Percentiles rank a stretch among this genome's conserved stretches.
phyloP scores from a whole-genome alignment of 2,888 invertebrate genomes.

The Meta bourneti region DNA sequence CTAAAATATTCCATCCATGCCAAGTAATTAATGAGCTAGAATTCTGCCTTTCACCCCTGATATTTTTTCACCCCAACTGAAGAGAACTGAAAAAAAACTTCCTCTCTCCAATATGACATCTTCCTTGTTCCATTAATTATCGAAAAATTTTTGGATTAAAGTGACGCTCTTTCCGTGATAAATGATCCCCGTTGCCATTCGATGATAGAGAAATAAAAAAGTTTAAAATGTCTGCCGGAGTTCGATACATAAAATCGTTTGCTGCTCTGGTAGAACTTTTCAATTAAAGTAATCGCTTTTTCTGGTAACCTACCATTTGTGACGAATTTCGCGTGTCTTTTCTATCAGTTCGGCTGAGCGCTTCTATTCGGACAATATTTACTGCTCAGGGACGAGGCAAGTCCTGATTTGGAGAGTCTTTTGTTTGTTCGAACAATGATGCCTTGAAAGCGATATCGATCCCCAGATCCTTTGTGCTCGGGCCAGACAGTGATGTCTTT shows the following conservation, averaged over 20 bases:
- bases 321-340: constrained; percentile 15
- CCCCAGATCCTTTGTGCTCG: constrained; percentile 11
- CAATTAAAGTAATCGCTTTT: constrained; percentile 43
- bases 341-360: constrained; percentile 16
- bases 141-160: constrained; percentile 62
- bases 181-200: constrained; percentile 21
- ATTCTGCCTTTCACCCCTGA: constrained; percentile 9
- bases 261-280: constrained; percentile 2
- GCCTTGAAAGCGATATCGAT: constrained; percentile 51
- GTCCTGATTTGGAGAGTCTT: constrained; percentile 25
- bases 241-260: constrained; percentile 13
- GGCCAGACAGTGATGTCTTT: constrained; percentile 37
- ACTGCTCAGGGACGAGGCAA: constrained; percentile 8
- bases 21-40: constrained; percentile 59
- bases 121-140: constrained; percentile 50
- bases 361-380: constrained; percentile 16
- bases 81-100: constrained; percentile 2
- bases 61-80: constrained; percentile 11
- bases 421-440: constrained; percentile 51
- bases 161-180: constrained; percentile 19
- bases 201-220: constrained; percentile 6
- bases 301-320: constrained; percentile 4
- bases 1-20: constrained; percentile 37
- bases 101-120: constrained; percentile 34
- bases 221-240: not conserved